Conservation (phyloP, 2,888 invertebrate genomes). For the Laothoe populi region DNA sequence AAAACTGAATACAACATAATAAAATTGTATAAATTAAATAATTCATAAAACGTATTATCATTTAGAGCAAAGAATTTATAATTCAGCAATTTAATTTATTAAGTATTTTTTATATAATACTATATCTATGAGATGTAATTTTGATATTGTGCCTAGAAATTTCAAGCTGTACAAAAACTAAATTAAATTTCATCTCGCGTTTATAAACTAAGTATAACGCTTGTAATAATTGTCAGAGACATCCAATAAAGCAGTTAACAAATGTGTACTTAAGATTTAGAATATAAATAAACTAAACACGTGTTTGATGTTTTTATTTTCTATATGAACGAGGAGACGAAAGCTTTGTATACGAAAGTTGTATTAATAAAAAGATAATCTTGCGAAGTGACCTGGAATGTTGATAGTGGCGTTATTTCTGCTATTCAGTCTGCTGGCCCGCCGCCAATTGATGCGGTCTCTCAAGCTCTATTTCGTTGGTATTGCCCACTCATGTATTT, state of each 20-base stretch:
- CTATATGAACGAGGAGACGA: slow-evolving; percentile 35
- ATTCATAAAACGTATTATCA: too few species aligned
- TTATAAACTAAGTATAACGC: neutral
- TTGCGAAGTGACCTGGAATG: slow-evolving; percentile 81
- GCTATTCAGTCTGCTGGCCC: slow-evolving; percentile 76
- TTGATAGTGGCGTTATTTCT: slow-evolving; percentile 82
- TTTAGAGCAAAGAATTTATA: too few species aligned
- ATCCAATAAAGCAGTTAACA: slow-evolving; percentile 32
- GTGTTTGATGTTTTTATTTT: slow-evolving; percentile 22
- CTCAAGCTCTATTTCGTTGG: slow-evolving; percentile 65
- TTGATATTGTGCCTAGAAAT: too few species aligned
- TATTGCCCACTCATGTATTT: slow-evolving; percentile 67
- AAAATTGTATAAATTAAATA: too few species aligned
- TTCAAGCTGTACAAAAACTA: too few species aligned
- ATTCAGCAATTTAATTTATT: too few species aligned
- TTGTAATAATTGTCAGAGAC: neutral
- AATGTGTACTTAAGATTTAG: slow-evolving; percentile 24
- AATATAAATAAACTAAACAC: slow-evolving; percentile 36
- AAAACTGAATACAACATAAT: too few species aligned
- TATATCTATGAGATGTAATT: too few species aligned
- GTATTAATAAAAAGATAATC: slow-evolving; percentile 76
- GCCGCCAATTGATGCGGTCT: slow-evolving; percentile 69
- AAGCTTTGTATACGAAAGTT: slow-evolving; percentile 46
- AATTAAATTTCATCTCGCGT: neutral
- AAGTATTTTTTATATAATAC: too few species aligned